These are phyloP conservation scores for Galendromus occidentalis DNA, from an alignment of 1,140 invertebrate genomes.

Conservation along the genomic window DNA sequence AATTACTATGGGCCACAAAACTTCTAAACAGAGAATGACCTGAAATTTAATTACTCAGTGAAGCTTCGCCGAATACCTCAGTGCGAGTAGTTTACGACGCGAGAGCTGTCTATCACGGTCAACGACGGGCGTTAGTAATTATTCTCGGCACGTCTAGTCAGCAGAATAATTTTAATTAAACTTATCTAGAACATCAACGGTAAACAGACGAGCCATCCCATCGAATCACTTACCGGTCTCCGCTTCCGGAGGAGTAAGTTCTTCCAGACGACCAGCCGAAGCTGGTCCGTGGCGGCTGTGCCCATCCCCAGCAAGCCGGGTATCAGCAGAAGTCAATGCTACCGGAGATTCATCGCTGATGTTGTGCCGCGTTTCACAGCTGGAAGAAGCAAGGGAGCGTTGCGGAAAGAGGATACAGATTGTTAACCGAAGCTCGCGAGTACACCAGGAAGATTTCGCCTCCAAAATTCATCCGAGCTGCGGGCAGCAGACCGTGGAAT, in stretches of 20 bases:
- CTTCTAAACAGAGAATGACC: constrained; percentile 19
- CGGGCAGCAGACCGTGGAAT: too few relatives aligned
- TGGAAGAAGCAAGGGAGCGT: too few relatives aligned
- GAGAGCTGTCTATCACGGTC: not conserved
- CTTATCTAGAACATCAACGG: too few relatives aligned
- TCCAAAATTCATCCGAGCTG: too few relatives aligned
- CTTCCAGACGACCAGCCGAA: constrained; percentile 17
- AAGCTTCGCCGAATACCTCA: not conserved
- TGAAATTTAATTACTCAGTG: not conserved
- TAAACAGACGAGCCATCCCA: not conserved
- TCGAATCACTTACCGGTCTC: constrained; percentile 14
- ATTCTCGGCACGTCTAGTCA: too few relatives aligned
- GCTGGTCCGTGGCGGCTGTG: constrained; percentile 11
- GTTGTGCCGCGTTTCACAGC: too few relatives aligned
- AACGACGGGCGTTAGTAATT: not conserved
- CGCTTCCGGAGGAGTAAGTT: constrained; percentile 15
- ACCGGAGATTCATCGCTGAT: too few relatives aligned
- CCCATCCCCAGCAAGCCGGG: not conserved
- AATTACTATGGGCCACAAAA: constrained; percentile 22
- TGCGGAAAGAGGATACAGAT: too few relatives aligned
- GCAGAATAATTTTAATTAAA: too few relatives aligned
- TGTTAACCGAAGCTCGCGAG: too few relatives aligned
- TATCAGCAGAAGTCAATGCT: not conserved
- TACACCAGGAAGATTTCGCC: too few relatives aligned
- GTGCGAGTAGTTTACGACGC: not conserved